Evolutionary conservation across 2,797 vertebrate species (phyloP), one percentile per base, ranked within the genome.

Genomic region (Novumbra hubbsi): DNA sequence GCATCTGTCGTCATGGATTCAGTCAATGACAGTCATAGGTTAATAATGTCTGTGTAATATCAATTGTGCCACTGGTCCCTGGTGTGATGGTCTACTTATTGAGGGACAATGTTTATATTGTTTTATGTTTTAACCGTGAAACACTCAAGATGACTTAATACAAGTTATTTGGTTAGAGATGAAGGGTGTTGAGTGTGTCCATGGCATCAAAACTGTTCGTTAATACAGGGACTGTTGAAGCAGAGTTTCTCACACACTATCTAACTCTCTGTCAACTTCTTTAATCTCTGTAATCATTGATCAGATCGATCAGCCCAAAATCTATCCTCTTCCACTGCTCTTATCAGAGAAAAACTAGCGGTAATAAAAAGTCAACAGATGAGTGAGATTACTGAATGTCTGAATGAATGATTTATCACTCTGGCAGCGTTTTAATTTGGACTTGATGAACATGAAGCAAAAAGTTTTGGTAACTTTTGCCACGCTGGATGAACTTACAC

Each of bases 231-330:
- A 73, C 84, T 83, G 78, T 78, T 21, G 63, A 60, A 76, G 50
- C 49, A 70, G 81, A 70, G 67, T 50, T 65, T 80, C 78, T 83
- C 64, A 82, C 73, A 84, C 76, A 80, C 76, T 70, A 71, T 76
- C 76, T 14, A 41, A 68, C 12, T 16, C 77, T 72, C 11, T 16
- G 76, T 65, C 81, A 27, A 77, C 72, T 38, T 73, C 50, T 19
- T 82, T 89, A 86, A 90, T 90, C 87, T 86, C 77, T 81, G 73
- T 76, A 76, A 84, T 87, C 86, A 90, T 91, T 74, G 91, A 91
- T 87, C 72, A 16, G 38, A 90, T 90, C 74, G 89, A 91, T 89
- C 80, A 48, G 87, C 79, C 72, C 55, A 81, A 81, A 85, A 91
- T 92, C 79, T 90, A 91, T 86, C 65, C 67, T 65, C 79, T 27